Base-by-base conservation (phyloP, 1,140 invertebrate genomes). In the Bombus picipes region DNA sequence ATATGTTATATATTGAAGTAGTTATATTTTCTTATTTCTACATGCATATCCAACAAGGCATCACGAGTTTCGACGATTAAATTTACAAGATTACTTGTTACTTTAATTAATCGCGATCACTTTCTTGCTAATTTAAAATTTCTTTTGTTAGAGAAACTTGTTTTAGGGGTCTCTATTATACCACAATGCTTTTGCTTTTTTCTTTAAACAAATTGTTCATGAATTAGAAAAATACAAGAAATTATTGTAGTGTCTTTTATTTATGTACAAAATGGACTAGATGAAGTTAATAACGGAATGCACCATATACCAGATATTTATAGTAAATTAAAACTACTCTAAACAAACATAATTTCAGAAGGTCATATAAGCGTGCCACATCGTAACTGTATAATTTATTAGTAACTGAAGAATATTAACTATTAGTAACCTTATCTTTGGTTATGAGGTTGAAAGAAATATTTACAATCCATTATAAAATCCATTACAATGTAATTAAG, bases 31-130 rank as follows among this genome's bases (percentile, higher is more conserved):
- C 34, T 3, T 39, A 83, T 73, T 82, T 22, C 75, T 87, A 81
- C 10, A 73, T 74, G 32, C 68, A 83, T 34, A 37, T 86, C 73
- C 68, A 86, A 88, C 70, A 71, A 66, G 71, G 68, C 39, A 37
- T 87, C 12, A 57, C 87, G 79, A 87, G 80, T 89, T 85, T 91
- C 90, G 32, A 65, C 70, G 80, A 87, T 79, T 39, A 89, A 87
- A 83, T 86, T 78, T 62, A 65, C 28, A n/a, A 76, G 0, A 18
- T 73, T 47, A 41, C 71, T 32, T 13, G 82, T 68, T 75, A 41
- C 28, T 57, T 47, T 71, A 65, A 82, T 75, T 15, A 78, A 32
- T 37, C 18, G 25, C 43, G 43, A 74, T 1, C 37, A 39, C 37
- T 39, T 6, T 22, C 25, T 12, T 39, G 9, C 4, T 13, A 71